Evolutionary conservation across 2,888 invertebrate species (phyloP), one percentile per base, ranked within the genome.

Genomic region (Lochmaea capreae): DNA sequence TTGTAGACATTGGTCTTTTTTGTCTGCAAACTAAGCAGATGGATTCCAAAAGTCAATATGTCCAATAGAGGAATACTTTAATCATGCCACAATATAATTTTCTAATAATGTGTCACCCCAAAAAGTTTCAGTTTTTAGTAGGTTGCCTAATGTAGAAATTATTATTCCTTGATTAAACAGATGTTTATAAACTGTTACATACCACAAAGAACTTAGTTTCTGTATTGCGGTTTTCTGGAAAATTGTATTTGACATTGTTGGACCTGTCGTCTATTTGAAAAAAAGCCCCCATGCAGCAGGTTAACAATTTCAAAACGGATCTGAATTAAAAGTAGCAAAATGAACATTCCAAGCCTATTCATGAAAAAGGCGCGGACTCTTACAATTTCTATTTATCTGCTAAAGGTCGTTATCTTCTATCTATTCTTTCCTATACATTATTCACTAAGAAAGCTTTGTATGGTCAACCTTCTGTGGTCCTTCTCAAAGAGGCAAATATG

Each of bases 331-430:
- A 46, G 14, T 52, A 16, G 52, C n/a, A n/a, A 52, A 52, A 46
- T 12, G 52, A 52, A 52, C 52, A 52, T 52, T 52, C 52, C 52
- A 52, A 8, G 14, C 16, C 52, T 52, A 52, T 52, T 52, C 52
- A 52, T n/a, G 8, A 52, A 52, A 16, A 52, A 52, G 16, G 52
- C n/a, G 14, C 14, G 46, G 46, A 5, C 14, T 52, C 52, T n/a
- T n/a, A 52, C 14, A n/a, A 52, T 52, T 52, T 52, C 52, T 52
- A 52, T 52, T 16, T n/a, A 52, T 52, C 52, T 52, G 16, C 16
- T 52, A 52, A 46, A n/a, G 52, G 52, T 52, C n/a, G 52, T 52
- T 14, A 52, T 52, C 16, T 52, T 52, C 52, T 52, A 52, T 52
- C n/a, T 52, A 52, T 52, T 52, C 16, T 14, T 52, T 52, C n/a